phyloP scores from a whole-genome alignment of 35 echinoderm and acorn worm species.

The Diadema setosum region DNA sequence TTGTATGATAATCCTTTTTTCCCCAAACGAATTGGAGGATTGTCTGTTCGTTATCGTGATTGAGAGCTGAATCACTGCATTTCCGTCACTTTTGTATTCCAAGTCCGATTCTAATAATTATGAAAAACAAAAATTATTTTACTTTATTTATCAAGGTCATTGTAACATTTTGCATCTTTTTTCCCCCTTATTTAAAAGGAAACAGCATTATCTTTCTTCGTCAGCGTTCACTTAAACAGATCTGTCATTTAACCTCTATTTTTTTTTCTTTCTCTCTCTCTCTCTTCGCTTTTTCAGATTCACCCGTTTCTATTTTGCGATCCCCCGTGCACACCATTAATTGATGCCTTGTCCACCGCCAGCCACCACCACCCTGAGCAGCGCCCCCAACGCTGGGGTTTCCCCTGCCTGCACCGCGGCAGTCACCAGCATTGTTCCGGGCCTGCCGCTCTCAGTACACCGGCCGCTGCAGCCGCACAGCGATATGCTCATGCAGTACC shows the following conservation, averaged over 20 bases:
- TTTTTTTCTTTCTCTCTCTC: background rate
- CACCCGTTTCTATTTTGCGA: background rate
- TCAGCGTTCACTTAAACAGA: background rate
- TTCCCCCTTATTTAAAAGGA: background rate
- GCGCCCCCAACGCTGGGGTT: constrained; percentile 3
- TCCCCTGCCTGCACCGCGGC: background rate
- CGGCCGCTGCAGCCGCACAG: background rate
- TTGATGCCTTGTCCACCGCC: constrained; percentile 24
- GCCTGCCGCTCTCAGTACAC: background rate
- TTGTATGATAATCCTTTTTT: too few relatives aligned
- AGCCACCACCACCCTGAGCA: background rate
- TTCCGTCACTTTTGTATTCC: too few relatives aligned
- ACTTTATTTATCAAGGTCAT: background rate
- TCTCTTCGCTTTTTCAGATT: background rate
- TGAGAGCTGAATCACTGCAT: too few relatives aligned
- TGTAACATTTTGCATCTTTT: background rate
- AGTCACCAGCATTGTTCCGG: background rate
- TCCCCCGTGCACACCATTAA: background rate
- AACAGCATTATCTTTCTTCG: background rate
- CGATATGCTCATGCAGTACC: background rate
- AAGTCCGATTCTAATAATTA: background rate
- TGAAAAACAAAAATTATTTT: background rate
- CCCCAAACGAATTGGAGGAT: too few relatives aligned
- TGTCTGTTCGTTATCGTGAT: too few relatives aligned
- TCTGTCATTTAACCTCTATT: background rate